A percentile compares a stretch with the other conserved stretches of the same genome.
phyloP scores from a whole-genome alignment of 2,797 vertebrate species.

The Diplodus puntazzo region DNA sequence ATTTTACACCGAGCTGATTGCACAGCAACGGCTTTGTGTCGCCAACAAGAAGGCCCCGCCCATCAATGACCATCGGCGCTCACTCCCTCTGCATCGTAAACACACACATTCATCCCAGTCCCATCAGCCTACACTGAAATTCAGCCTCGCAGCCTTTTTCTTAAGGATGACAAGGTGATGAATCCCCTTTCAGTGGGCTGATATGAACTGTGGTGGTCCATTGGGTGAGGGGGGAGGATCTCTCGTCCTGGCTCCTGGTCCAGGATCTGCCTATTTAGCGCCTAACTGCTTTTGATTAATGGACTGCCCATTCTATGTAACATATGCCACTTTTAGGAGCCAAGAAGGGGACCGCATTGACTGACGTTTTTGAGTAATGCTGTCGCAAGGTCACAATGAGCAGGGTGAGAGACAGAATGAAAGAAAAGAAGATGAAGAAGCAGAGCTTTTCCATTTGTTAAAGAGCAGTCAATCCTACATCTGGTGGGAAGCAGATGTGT shows the following conservation, averaged over 20 bases:
- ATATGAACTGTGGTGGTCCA: constrained; percentile 63
- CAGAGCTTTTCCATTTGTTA: constrained; percentile 41
- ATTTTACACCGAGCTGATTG: constrained; percentile 92
- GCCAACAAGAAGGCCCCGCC: constrained; percentile 78
- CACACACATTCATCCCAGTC: constrained; percentile 65
- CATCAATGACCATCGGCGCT: constrained; percentile 69
- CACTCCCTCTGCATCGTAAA: constrained; percentile 57
- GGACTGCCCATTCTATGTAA: constrained; percentile 81
- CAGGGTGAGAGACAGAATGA: constrained; percentile 74
- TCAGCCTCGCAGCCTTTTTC: constrained; percentile 66
- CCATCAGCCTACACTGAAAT: constrained; percentile 58
- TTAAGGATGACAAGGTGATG: constrained; percentile 82
- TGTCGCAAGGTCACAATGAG: constrained; percentile 81
- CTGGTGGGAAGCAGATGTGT: constrained; percentile 63
- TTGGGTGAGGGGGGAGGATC: background rate
- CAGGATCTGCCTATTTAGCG: constrained; percentile 87
- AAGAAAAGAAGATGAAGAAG: constrained; percentile 70
- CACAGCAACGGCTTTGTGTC: constrained; percentile 89
- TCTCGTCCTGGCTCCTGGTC: constrained; percentile 72
- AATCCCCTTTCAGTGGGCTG: constrained; percentile 82
- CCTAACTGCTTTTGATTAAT: constrained; percentile 92
- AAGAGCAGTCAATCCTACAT: constrained; percentile 41
- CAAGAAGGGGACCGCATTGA: constrained; percentile 68
- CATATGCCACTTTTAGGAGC: constrained; percentile 85
- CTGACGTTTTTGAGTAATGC: constrained; percentile 84